Evolutionary conservation across 1,140 invertebrate genomes (phyloP).

Genomic region (Rhysida immarginata): DNA sequence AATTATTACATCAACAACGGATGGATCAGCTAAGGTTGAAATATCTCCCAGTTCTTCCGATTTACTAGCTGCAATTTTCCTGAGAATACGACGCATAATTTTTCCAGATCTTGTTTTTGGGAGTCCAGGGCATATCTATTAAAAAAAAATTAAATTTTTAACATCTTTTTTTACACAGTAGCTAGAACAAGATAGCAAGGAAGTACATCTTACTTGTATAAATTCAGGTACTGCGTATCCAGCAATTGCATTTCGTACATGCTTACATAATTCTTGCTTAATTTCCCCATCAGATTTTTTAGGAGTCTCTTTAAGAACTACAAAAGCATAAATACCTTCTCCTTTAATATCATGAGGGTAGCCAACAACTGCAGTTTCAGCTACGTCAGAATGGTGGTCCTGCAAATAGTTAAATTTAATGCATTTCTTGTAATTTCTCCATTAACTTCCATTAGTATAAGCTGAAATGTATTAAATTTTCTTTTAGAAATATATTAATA

Average conservation of each 20-base stretch:
- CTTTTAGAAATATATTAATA: too few species aligned
- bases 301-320: slow-evolving; percentile 25
- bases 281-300: slow-evolving; percentile 16
- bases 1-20: slow-evolving; percentile 27
- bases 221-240: slow-evolving; percentile 28
- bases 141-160: background rate
- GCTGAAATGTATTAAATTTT: too few species aligned
- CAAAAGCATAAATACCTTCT: slow-evolving; percentile 27
- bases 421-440: too few species aligned
- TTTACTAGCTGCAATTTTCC: slow-evolving; percentile 77
- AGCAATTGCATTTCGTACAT: slow-evolving; percentile 25
- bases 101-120: slow-evolving; percentile 35
- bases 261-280: slow-evolving; percentile 18
- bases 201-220: slow-evolving; percentile 24
- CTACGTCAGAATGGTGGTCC: slow-evolving; percentile 29
- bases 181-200: too few species aligned
- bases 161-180: too few species aligned
- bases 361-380: slow-evolving; percentile 36
- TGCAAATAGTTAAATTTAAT: too few species aligned
- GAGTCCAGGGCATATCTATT: slow-evolving; percentile 25
- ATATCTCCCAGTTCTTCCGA: slow-evolving; percentile 73
- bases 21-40: slow-evolving; percentile 51
- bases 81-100: slow-evolving; percentile 33
- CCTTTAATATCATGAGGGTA: slow-evolving; percentile 37
- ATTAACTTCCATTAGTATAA: too few species aligned